Base-by-base conservation (phyloP, 2,888 invertebrate genomes). In the Cerceris ruficornis region DNA sequence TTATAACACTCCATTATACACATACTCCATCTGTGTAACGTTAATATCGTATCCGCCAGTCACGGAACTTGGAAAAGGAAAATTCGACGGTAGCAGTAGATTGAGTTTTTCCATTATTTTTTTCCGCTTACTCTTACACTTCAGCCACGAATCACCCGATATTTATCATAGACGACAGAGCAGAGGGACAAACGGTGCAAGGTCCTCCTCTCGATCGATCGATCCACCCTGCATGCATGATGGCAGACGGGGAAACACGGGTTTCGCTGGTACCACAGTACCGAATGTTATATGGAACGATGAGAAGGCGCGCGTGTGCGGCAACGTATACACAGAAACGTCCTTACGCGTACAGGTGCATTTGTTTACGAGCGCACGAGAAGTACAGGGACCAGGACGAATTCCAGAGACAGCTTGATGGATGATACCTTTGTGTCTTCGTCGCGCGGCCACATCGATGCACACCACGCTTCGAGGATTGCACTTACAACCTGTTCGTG, bases 391-490 rank as follows among this genome's bases (percentile, higher is more conserved):
- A 71, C 58, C 69, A 69, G 71, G 60, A 78, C 75, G 79, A 85
- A 85, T 83, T 85, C 77, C 79, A 79, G 73, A 60, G 85, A 85
- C 84, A 85, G 79, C 69, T 79, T 85, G 84, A 85, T 85, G 85
- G 87, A 87, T 87, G 85, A 86, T 80, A 79, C 82, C 85, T 85
- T 81, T 84, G 85, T 81, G 80, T 82, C 78, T 75, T 75, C 71
- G 72, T 76, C 68, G 70, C 81, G 72, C 72, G 66, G 58, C 58
- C 65, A 66, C 50, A 73, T 59, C 43, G 28, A 59, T 11, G 58
- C 71, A 28, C 55, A 39, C 41, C 67, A 28, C 49, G 61, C 54
- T 46, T 42, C 17, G 60, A 60, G 70, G 55, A 64, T 74, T 65
- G 55, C 62, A 58, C 62, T 66, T 62, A 49, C 39, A 57, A 46